Conservation (phyloP, 2,113 vertebrate species). For the Psilopsiagon aymara region DNA sequence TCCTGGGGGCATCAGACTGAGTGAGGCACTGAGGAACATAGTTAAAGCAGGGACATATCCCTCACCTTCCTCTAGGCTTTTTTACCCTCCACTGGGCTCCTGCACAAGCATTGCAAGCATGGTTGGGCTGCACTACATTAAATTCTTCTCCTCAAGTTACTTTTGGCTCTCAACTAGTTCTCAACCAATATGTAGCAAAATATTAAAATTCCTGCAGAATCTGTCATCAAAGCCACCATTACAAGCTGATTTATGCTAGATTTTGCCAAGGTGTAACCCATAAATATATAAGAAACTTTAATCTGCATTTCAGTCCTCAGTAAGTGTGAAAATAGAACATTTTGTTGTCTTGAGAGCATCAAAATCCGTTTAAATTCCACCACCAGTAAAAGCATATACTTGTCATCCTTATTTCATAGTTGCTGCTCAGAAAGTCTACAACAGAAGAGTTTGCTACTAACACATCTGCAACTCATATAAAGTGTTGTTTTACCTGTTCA, state of each 20-base stretch:
- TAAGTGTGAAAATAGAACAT: slow-evolving; percentile 8
- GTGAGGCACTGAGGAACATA: fast-evolving
- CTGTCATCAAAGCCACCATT: not conserved
- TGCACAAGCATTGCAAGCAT: not conserved
- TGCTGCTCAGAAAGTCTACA: not conserved
- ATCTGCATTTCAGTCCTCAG: slow-evolving; percentile 1
- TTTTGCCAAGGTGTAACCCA: not conserved
- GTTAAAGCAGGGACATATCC: not conserved
- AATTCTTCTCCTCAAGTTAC: not conserved
- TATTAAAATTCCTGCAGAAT: slow-evolving; percentile 11
- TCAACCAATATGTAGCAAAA: not conserved
- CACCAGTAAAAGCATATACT: not conserved
- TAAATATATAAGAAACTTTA: slow-evolving; percentile 42
- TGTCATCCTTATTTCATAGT: not conserved
- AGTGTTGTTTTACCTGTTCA: slow-evolving; percentile 43
- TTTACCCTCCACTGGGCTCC: not conserved
- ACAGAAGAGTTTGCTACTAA: slow-evolving; percentile 32
- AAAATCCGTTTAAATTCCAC: not conserved
- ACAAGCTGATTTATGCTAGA: not conserved
- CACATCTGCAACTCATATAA: slow-evolving; percentile 39
- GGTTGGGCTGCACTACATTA: not conserved
- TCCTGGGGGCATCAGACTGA: not conserved
- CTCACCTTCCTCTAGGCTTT: not conserved
- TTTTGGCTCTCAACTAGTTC: not conserved
- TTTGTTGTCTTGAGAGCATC: not conserved